Conservation (phyloP, 2,888 invertebrate species). For the Boloria selene region DNA sequence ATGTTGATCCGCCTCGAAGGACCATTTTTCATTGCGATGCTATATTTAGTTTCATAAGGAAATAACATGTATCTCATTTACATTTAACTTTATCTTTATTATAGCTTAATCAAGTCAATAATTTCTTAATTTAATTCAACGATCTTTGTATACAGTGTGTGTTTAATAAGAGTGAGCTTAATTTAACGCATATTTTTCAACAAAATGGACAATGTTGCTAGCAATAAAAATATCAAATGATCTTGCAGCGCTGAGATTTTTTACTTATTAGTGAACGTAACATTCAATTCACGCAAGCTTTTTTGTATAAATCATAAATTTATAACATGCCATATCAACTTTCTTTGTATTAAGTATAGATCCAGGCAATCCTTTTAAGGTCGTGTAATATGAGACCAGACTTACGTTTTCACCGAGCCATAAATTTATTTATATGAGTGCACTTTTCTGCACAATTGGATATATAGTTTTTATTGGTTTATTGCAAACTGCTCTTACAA, state of each 20-base stretch:
- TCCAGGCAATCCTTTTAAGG: slow-evolving; percentile 37
- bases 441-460: slow-evolving; percentile 35
- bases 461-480: slow-evolving; percentile 23
- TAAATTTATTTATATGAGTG: slow-evolving; percentile 37
- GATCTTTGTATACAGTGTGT: neutral
- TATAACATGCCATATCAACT: slow-evolving; percentile 38
- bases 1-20: slow-evolving; percentile 33
- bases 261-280: slow-evolving; percentile 13
- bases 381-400: slow-evolving; percentile 37
- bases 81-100: slow-evolving; percentile 15
- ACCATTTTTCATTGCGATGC: slow-evolving; percentile 23
- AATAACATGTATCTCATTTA: slow-evolving; percentile 23
- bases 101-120: slow-evolving; percentile 14
- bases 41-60: slow-evolving; percentile 16
- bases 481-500: slow-evolving; percentile 8
- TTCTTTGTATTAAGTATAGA: slow-evolving; percentile 39
- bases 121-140: slow-evolving; percentile 7
- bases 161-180: neutral
- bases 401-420: slow-evolving; percentile 37
- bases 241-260: slow-evolving; percentile 7
- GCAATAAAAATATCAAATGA: slow-evolving; percentile 14
- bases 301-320: slow-evolving; percentile 34
- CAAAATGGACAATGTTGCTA: neutral
- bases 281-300: slow-evolving; percentile 16
- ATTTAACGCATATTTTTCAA: neutral